Evolutionary conservation across 2,797 vertebrate species (phyloP).

Genomic region (Enteromius viviparus): DNA sequence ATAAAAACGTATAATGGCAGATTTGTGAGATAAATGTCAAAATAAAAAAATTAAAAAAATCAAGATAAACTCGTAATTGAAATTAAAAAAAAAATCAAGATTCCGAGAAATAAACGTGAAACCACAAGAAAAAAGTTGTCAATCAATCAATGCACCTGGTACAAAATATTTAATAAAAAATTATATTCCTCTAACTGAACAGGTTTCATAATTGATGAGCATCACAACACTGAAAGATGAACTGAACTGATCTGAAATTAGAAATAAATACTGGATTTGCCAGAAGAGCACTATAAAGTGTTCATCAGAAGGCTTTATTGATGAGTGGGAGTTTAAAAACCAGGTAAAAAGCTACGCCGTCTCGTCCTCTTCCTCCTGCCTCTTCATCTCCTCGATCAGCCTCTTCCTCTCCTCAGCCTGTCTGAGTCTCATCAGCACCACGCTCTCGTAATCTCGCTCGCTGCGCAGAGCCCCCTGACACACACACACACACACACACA

Average conservation of each 20-base stretch:
- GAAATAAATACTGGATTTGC: not conserved
- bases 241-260: not conserved
- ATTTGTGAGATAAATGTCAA: not conserved
- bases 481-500: conserved; percentile 47
- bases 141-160: not conserved
- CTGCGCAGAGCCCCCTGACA: conserved; percentile 81
- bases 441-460: conserved; percentile 91
- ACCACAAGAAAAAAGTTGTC: not conserved
- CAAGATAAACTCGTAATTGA: not conserved
- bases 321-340: conserved; percentile 35
- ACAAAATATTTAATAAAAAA: not conserved
- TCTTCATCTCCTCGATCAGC: conserved; percentile 88
- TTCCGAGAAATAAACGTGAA: not conserved
- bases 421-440: conserved; percentile 97
- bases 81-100: not conserved
- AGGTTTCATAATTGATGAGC: not conserved
- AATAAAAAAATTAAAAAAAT: not conserved
- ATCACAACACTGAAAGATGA: not conserved
- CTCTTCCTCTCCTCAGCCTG: conserved; percentile 93
- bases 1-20: not conserved
- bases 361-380: conserved; percentile 80
- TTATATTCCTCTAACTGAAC: not conserved
- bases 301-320: conserved; percentile 53
- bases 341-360: conserved; percentile 3
- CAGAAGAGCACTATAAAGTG: not conserved